Base-by-base conservation (phyloP, 2,888 invertebrate genomes). In the Alviniconcha strummeri region DNA sequence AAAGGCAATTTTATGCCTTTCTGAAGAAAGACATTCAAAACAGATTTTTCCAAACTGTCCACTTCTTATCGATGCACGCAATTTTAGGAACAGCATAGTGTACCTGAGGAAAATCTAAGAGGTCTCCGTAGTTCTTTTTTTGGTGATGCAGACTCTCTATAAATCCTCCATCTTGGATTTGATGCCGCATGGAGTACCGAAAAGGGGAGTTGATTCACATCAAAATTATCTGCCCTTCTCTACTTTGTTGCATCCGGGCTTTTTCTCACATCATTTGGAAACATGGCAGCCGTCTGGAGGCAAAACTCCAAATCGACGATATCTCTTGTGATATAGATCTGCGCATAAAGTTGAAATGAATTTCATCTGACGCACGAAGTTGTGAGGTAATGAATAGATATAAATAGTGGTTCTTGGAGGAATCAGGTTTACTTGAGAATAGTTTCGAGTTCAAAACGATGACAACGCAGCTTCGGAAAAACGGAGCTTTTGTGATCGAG, bases 211-310 rank as follows among this genome's bases (percentile, higher is more conserved):
- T 71, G 76, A 15, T 54, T 78, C 82, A 54, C 77, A 77, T 56
- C 3, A 15, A 60, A 60, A 60, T 60, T 60, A 60, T 71, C 54
- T 72, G 55, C 36, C 57, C 69, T 36, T 56, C 17, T 13, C 56
- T 36, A 13, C 13, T 81, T 74, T 72, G 57, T 15, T 5, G 15
- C 55, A 52, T 60, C 60, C 60, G 77, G 64, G 89, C 85, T 83
- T 87, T 89, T 84, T 80, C 79, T 72, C 85, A 86, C 83, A 81
- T 85, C 84, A 86, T 86, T 83, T 88, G 88, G 88, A 84, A 91
- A 90, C 88, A 91, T 91, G 91, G 91, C 91, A 88, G 90, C 90
- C 90, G 90, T 90, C 90, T 90, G 89, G 88, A 88, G 88, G 88
- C 88, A 85, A 84, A 82, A 83, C 76, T 75, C 84, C 69, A 77